Evolutionary conservation across 1,140 invertebrate species (phyloP).

Genomic region (Anadara kagoshimensis): DNA sequence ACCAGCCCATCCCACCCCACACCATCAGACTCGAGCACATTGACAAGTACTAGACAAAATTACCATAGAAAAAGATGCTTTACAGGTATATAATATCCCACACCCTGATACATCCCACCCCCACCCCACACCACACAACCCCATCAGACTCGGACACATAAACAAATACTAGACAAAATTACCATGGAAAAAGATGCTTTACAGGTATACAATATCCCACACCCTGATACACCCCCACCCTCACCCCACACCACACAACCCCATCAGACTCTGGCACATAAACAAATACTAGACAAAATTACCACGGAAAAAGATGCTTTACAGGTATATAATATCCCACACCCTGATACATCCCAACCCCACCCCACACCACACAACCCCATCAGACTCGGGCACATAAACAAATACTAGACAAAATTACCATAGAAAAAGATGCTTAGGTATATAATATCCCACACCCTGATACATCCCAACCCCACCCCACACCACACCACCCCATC

Average conservation of each 20-base stretch:
- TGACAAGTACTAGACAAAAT: constrained; percentile 66
- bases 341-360: too few species aligned
- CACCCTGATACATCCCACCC: too few species aligned
- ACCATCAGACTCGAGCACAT: constrained; percentile 63
- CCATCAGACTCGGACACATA: constrained; percentile 64
- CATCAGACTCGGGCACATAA: constrained; percentile 65
- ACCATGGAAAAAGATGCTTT: constrained; percentile 64
- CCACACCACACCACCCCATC: too few species aligned
- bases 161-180: constrained; percentile 64
- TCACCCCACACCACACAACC: too few species aligned
- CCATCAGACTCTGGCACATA: constrained; percentile 64
- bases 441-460: too few species aligned
- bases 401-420: constrained; percentile 64
- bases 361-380: too few species aligned
- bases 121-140: too few species aligned
- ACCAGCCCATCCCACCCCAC: too few species aligned
- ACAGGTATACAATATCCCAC: constrained; percentile 58
- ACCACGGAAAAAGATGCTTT: constrained; percentile 64
- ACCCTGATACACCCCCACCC: too few species aligned
- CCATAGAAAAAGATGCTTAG: constrained; percentile 63
- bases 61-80: constrained; percentile 62
- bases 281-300: constrained; percentile 64
- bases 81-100: constrained; percentile 61
- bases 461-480: too few species aligned
- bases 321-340: constrained; percentile 58